A percentile compares a stretch with the other conserved stretches of the same genome.
Conservation (phyloP, 1,140 invertebrate genomes). For the Saccostrea echinata region DNA sequence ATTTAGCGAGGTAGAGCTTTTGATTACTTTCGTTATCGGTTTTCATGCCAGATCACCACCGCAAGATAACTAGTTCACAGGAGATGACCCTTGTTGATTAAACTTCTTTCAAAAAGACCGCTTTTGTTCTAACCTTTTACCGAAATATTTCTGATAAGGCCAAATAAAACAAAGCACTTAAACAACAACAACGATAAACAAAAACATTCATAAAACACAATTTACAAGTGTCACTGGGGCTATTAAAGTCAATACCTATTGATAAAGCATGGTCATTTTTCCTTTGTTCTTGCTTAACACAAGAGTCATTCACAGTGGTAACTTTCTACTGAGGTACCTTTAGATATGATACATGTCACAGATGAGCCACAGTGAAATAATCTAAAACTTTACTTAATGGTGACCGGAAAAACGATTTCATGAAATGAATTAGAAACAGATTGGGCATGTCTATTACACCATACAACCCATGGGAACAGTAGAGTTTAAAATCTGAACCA, state of each 20-base stretch:
- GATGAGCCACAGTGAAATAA: neutral
- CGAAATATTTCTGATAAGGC: slow-evolving; percentile 14
- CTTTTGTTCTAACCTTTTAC: slow-evolving; percentile 21
- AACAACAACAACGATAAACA: slow-evolving; percentile 25
- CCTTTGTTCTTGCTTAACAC: neutral
- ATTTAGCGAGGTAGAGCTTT: slow-evolving; percentile 22
- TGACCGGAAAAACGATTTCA: neutral
- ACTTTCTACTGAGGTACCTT: neutral
- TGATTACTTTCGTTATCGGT: slow-evolving; percentile 38
- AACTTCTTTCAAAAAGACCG: neutral
- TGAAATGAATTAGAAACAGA: slow-evolving; percentile 16
- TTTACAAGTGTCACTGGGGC: slow-evolving; percentile 24
- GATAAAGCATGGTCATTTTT: slow-evolving; percentile 21
- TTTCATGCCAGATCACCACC: slow-evolving; percentile 16
- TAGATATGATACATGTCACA: slow-evolving; percentile 1
- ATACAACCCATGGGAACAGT: slow-evolving; percentile 9
- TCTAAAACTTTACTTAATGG: neutral
- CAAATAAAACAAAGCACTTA: slow-evolving; percentile 23
- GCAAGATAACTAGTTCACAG: slow-evolving; percentile 12
- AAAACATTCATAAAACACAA: slow-evolving; percentile 39
- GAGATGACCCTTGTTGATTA: slow-evolving; percentile 13
- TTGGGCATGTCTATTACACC: neutral
- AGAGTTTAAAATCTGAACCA: slow-evolving; percentile 3
- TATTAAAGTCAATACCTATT: neutral
- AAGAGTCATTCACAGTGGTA: neutral